Evolutionary conservation across 2,797 vertebrate species (phyloP).

Genomic region (Tiaroga cobitis): DNA sequence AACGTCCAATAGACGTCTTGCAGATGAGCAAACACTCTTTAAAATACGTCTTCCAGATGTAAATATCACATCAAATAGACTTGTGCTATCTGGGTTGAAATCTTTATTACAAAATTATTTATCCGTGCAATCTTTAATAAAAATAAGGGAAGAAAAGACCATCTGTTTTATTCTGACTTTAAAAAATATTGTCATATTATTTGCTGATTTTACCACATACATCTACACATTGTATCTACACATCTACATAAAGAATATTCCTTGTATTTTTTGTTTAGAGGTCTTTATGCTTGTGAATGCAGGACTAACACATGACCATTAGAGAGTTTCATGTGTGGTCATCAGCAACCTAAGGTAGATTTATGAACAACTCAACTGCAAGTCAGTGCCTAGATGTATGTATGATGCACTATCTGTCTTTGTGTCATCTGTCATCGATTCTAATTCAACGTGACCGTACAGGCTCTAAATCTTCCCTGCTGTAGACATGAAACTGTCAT

Average conservation of each 20-base stretch:
- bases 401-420: conserved; percentile 41
- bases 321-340: conserved; percentile 21
- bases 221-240: too few species aligned
- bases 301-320: background rate
- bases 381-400: conserved; percentile 31
- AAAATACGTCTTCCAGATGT: too few species aligned
- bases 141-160: background rate
- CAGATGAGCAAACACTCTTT: too few species aligned
- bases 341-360: conserved; percentile 15
- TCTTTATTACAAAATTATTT: background rate
- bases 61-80: too few species aligned
- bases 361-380: conserved; percentile 36
- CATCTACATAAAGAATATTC: background rate
- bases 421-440: conserved; percentile 45
- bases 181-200: background rate
- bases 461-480: conserved; percentile 30
- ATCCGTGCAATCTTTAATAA: background rate
- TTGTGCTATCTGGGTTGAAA: too few species aligned
- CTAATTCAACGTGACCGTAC: conserved; percentile 21
- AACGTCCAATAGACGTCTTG: too few species aligned
- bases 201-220: background rate
- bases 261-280: background rate
- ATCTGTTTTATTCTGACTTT: background rate
- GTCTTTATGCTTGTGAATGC: background rate
- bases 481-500: conserved; percentile 39